These are phyloP conservation scores for Piezodorus guildinii DNA, from an alignment of 1,140 invertebrate genomes.

Conservation along the genomic window DNA sequence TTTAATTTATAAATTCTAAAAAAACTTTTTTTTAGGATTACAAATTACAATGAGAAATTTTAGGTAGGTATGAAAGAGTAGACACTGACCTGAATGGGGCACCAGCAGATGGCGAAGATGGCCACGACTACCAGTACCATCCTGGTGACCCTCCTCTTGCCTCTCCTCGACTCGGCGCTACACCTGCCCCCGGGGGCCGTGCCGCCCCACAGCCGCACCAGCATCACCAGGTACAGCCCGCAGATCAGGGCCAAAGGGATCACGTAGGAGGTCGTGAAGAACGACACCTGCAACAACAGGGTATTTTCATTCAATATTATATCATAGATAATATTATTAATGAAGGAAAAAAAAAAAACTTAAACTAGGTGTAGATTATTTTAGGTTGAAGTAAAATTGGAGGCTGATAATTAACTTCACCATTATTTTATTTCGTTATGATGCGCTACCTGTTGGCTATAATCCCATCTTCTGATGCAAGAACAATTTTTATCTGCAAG, in stretches of 20 bases:
- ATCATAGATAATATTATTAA: neutral
- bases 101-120: slow-evolving; percentile 92
- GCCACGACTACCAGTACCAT: slow-evolving; percentile 90
- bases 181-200: slow-evolving; percentile 55
- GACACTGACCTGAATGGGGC: slow-evolving; percentile 78
- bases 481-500: too few relatives aligned
- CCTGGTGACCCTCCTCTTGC: slow-evolving; percentile 80
- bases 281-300: slow-evolving; percentile 50
- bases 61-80: too few relatives aligned
- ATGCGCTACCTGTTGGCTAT: too few relatives aligned
- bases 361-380: too few relatives aligned
- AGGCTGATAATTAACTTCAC: too few relatives aligned
- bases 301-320: neutral
- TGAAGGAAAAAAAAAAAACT: too few relatives aligned
- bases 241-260: slow-evolving; percentile 76
- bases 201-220: slow-evolving; percentile 76
- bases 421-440: too few relatives aligned
- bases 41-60: too few relatives aligned
- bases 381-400: too few relatives aligned
- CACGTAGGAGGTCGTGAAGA: slow-evolving; percentile 76
- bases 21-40: too few relatives aligned
- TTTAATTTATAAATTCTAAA: too few relatives aligned
- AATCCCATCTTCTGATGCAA: too few relatives aligned
- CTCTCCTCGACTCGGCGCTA: slow-evolving; percentile 58
- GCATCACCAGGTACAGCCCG: slow-evolving; percentile 81